A percentile compares a stretch with the other conserved stretches of the same genome.
These are phyloP conservation scores for Tupaia chinensis DNA, from an alignment of 2,113 vertebrate genomes.

Conservation along the genomic window DNA sequence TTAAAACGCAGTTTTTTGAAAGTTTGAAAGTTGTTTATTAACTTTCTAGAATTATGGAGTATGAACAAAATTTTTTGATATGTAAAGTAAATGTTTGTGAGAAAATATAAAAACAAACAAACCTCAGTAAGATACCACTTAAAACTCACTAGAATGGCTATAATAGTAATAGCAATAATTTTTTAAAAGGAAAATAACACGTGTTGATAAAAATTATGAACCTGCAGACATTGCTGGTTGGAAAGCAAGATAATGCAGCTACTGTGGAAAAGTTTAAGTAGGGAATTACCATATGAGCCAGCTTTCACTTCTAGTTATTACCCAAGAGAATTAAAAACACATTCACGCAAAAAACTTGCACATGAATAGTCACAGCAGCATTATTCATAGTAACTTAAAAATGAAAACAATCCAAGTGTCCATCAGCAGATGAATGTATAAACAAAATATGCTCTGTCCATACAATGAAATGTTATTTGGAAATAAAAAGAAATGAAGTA, in stretches of 20 bases:
- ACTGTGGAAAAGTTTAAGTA: background rate
- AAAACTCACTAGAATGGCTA: background rate
- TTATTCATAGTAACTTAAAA: background rate
- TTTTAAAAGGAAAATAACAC: background rate
- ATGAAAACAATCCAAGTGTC: background rate
- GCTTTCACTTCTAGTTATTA: background rate
- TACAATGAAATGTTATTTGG: background rate
- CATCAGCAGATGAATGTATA: background rate
- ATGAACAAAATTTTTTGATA: too few relatives aligned
- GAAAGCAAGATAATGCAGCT: background rate
- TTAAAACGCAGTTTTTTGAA: too few relatives aligned
- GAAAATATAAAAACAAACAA: background rate
- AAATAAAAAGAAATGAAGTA: constrained; percentile 4
- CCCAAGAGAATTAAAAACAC: constrained; percentile 5
- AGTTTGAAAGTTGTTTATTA: too few relatives aligned
- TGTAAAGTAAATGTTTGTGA: too few relatives aligned
- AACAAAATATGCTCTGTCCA: background rate
- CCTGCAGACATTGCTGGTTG: background rate
- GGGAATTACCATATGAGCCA: background rate
- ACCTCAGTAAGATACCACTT: background rate
- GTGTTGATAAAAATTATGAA: background rate
- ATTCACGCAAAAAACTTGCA: background rate
- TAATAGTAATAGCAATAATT: background rate
- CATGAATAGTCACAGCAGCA: background rate
- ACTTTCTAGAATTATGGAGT: too few relatives aligned